These are phyloP conservation scores for Syrrhaptes paradoxus DNA, from an alignment of 2,113 vertebrate genomes.

Conservation along the genomic window DNA sequence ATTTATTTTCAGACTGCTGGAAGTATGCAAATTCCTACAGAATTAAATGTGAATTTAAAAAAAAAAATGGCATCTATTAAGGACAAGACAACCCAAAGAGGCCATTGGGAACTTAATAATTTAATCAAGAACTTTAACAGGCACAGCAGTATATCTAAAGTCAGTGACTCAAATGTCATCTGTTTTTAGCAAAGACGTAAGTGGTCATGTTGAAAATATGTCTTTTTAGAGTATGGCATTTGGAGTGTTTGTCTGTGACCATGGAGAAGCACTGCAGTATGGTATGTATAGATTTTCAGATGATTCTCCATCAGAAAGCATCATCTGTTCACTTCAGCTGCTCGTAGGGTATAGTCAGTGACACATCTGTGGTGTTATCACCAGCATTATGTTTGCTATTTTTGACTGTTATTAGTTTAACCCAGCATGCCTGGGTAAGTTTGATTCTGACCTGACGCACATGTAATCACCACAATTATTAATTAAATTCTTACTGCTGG, in stretches of 20 bases:
- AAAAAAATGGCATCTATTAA: conserved; percentile 46
- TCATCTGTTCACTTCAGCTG: neutral
- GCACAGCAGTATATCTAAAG: neutral
- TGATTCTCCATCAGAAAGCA: neutral
- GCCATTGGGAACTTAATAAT: conserved; percentile 25
- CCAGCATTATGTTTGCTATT: neutral
- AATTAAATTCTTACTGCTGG: neutral
- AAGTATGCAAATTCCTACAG: conserved; percentile 68
- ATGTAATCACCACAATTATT: neutral
- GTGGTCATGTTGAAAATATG: neutral
- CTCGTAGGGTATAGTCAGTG: neutral
- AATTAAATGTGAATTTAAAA: conserved; percentile 68
- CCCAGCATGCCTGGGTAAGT: neutral
- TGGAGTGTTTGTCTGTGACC: neutral
- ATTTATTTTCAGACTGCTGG: conserved; percentile 69
- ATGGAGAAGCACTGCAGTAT: neutral
- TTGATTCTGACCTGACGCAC: neutral
- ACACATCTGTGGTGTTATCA: neutral
- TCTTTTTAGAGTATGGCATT: neutral
- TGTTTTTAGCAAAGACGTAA: neutral
- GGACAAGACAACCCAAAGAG: conserved; percentile 28
- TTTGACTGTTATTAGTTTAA: neutral
- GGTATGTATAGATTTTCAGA: neutral
- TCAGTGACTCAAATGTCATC: conserved; percentile 27
- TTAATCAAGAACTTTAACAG: conserved; percentile 35